These are phyloP conservation scores for Zaprionus camerounensis DNA, from an alignment of 1,140 invertebrate species.

Conservation along the genomic window DNA sequence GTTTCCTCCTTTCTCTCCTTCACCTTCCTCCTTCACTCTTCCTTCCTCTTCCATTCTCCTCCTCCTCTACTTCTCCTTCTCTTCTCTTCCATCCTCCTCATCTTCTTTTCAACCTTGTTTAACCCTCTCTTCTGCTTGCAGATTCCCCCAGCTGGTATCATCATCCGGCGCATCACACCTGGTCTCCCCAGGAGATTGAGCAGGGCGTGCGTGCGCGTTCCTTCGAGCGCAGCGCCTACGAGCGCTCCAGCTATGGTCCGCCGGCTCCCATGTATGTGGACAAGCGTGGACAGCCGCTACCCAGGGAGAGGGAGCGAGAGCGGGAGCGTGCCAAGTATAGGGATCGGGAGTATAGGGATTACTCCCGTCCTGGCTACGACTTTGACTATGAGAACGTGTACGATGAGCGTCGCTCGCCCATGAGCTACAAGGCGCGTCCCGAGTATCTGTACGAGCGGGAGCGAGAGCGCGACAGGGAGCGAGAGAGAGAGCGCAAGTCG, in stretches of 20 bases:
- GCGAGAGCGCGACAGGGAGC: conserved; percentile 47
- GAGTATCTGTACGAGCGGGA: conserved; percentile 73
- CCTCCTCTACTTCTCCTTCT: no score
- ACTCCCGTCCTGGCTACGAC: conserved; percentile 75
- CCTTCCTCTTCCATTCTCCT: no score
- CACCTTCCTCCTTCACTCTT: no score
- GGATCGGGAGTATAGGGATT: conserved; percentile 71
- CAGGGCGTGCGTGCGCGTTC: conserved; percentile 62
- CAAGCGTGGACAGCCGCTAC: conserved; percentile 68
- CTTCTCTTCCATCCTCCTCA: no score
- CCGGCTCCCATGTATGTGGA: conserved; percentile 75
- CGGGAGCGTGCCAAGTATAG: conserved; percentile 60
- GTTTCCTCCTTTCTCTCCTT: no score
- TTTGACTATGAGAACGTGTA: conserved; percentile 83
- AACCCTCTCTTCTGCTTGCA: background rate
- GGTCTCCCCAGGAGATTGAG: conserved; percentile 83
- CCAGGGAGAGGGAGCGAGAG: conserved; percentile 54
- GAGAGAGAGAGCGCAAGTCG: conserved; percentile 66
- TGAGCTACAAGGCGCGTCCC: conserved; percentile 62
- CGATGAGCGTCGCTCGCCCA: conserved; percentile 74
- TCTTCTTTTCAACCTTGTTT: background rate
- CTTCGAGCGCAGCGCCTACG: conserved; percentile 81
- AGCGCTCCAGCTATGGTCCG: conserved; percentile 81
- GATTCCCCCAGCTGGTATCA: conserved; percentile 84
- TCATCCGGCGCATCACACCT: conserved; percentile 76